Conservation (phyloP, 2,113 vertebrate species). For the Hemibagrus wyckioides region DNA sequence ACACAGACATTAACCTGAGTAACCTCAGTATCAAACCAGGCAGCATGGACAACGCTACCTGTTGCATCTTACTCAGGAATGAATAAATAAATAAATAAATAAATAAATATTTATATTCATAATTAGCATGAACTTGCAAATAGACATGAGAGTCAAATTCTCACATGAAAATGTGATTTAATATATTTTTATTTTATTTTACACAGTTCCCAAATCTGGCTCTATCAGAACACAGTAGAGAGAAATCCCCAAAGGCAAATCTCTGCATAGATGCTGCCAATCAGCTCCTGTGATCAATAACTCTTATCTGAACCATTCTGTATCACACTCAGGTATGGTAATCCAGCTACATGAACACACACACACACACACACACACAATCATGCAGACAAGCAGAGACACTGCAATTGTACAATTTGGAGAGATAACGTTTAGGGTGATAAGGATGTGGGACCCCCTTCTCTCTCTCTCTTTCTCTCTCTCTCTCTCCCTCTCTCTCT, state of each 20-base stretch:
- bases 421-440: constrained; percentile 33
- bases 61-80: background rate
- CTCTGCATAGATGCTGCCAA: constrained; percentile 43
- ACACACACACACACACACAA: constrained; percentile 10
- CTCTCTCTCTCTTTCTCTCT: background rate
- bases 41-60: background rate
- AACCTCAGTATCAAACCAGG: background rate
- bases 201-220: no score
- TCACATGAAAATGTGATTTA: background rate
- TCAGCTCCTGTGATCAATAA: constrained; percentile 70
- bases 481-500: background rate
- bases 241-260: constrained; percentile 49
- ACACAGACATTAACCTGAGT: background rate
- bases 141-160: background rate
- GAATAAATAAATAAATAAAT: background rate
- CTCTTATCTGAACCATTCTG: constrained; percentile 62
- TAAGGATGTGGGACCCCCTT: constrained; percentile 9
- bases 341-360: constrained; percentile 19
- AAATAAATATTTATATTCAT: background rate
- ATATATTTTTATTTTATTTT: background rate
- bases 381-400: constrained; percentile 16
- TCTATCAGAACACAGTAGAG: background rate
- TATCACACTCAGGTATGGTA: constrained; percentile 30
- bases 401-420: constrained; percentile 21
- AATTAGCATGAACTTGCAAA: background rate